Evolutionary conservation across 1,140 invertebrate species (phyloP).

Genomic region (Hycleus cichorii): DNA sequence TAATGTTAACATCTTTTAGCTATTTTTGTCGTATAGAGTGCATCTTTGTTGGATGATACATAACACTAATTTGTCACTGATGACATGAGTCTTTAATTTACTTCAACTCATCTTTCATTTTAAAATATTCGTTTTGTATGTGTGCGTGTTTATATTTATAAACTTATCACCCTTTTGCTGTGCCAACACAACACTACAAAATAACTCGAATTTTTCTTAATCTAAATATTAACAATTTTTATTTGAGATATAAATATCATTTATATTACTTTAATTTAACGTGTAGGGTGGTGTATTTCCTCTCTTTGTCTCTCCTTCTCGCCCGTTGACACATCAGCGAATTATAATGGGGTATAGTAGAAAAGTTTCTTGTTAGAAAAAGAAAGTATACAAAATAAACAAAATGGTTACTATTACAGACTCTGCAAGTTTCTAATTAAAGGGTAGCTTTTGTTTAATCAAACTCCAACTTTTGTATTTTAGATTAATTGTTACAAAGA

Average conservation of each 20-base stretch:
- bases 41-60: conserved; percentile 14
- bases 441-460: conserved; percentile 14
- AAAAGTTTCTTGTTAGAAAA: conserved; percentile 1
- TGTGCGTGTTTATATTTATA: no score
- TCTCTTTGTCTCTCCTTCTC: no score
- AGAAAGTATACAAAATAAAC: conserved; percentile 12
- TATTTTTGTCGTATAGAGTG: background rate
- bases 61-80: conserved; percentile 13
- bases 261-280: no score
- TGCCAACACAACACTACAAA: no score
- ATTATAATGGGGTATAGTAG: background rate
- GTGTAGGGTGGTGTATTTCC: no score
- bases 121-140: no score
- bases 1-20: no score
- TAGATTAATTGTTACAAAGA: conserved; percentile 11
- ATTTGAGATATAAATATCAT: no score
- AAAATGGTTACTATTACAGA: conserved; percentile 3
- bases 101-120: conserved; percentile 6
- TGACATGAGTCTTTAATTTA: conserved; percentile 12
- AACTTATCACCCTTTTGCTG: no score
- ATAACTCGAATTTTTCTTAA: no score
- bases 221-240: no score
- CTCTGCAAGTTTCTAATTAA: conserved; percentile 11
- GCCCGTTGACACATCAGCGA: no score
- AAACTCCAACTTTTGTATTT: conserved; percentile 13